Evolutionary conservation across 2,113 vertebrate species (phyloP).

Genomic region (Tapirus terrestris): DNA sequence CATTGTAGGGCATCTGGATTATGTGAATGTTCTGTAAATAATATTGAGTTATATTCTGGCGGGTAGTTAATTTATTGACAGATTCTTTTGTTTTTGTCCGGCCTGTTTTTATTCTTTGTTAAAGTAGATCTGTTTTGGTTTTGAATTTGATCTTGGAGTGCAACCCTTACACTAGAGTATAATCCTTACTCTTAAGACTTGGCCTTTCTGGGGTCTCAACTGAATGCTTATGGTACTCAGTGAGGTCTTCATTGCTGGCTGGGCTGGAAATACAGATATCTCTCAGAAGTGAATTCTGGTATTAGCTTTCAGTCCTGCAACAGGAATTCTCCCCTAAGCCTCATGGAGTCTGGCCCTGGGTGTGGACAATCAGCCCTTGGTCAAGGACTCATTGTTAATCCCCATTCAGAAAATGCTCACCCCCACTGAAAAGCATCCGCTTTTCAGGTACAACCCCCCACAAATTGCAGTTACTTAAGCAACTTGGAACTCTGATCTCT

Average conservation of each 20-base stretch:
- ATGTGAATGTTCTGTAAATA: not conserved
- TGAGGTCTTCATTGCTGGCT: not conserved
- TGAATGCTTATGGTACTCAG: not conserved
- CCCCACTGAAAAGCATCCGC: not conserved
- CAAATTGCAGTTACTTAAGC: not conserved
- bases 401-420: not conserved
- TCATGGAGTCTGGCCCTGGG: not conserved
- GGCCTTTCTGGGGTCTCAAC: not conserved
- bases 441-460: not conserved
- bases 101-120: not conserved
- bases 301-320: not conserved
- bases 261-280: not conserved
- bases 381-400: not conserved
- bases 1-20: not conserved
- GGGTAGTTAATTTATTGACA: not conserved
- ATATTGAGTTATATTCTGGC: not conserved
- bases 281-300: not conserved
- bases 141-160: not conserved
- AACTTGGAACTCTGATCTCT: not conserved
- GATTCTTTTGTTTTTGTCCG: not conserved
- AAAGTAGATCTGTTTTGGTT: not conserved
- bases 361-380: not conserved
- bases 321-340: not conserved
- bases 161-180: not conserved
- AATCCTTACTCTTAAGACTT: not conserved